Conservation (phyloP, 2,888 invertebrate species). For the Gymnosoma rotundatum region DNA sequence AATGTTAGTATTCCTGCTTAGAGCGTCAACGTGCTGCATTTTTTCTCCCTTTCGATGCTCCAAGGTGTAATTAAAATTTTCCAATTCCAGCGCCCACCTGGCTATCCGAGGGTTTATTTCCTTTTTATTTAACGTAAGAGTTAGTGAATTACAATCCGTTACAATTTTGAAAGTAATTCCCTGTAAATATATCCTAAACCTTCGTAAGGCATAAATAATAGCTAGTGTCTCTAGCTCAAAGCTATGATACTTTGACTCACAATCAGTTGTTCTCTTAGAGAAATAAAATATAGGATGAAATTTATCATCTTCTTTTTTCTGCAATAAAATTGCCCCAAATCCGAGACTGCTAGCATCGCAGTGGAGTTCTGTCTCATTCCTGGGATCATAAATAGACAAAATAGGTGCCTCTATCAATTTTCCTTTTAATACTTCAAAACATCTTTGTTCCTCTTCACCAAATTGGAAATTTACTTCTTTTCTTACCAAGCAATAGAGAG, state of each 20-base stretch:
- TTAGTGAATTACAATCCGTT: background rate
- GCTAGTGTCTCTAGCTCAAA: background rate
- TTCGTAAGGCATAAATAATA: background rate
- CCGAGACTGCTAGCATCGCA: conserved; percentile 43
- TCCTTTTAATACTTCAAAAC: conserved; percentile 31
- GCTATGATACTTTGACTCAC: background rate
- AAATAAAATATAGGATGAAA: conserved; percentile 11
- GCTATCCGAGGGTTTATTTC: conserved; percentile 5
- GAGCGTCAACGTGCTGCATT: conserved; percentile 44
- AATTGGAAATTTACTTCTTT: background rate
- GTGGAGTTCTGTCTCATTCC: conserved; percentile 16
- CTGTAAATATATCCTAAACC: conserved; percentile 6
- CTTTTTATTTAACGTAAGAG: background rate
- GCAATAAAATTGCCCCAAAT: conserved; percentile 51
- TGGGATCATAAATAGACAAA: conserved; percentile 44
- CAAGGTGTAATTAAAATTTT: conserved; percentile 3
- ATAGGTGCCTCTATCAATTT: conserved; percentile 47
- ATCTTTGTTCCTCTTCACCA: background rate
- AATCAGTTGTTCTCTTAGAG: background rate
- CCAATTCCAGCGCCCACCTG: background rate
- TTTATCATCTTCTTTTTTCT: conserved; percentile 6
- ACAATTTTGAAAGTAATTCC: background rate
- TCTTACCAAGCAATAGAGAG: conserved; percentile 15
- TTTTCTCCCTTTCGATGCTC: conserved; percentile 28
- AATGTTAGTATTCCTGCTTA: conserved; percentile 32